These are phyloP conservation scores for Pammene fasciana DNA, from an alignment of 2,888 invertebrate genomes.

Conservation along the genomic window DNA sequence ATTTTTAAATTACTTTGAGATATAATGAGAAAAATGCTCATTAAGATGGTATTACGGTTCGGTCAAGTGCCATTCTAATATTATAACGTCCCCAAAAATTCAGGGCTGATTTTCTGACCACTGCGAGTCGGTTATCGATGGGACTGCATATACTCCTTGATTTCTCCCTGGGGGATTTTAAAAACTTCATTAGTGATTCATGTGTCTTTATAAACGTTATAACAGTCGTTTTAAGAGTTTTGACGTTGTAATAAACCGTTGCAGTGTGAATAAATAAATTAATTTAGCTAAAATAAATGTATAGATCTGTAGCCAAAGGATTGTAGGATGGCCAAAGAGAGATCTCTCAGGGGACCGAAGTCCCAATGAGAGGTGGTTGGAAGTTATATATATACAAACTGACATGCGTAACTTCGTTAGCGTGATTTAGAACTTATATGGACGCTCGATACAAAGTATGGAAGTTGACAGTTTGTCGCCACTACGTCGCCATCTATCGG, in stretches of 20 bases:
- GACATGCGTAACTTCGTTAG: too few species aligned
- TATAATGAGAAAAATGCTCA: conserved; percentile 30
- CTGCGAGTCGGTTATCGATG: conserved; percentile 23
- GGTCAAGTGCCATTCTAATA: conserved; percentile 28
- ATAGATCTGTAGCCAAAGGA: too few species aligned
- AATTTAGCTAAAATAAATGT: too few species aligned
- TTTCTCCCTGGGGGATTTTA: conserved; percentile 25
- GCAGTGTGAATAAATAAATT: too few species aligned
- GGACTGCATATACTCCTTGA: conserved; percentile 4
- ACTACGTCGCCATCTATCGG: too few species aligned
- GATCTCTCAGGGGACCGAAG: too few species aligned
- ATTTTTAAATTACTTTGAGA: neutral
- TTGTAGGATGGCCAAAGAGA: too few species aligned
- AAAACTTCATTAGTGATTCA: conserved; percentile 26
- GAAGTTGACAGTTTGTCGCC: too few species aligned
- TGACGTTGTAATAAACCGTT: neutral
- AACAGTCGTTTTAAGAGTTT: neutral
- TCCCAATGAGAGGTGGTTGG: too few species aligned
- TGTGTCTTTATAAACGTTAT: conserved; percentile 3
- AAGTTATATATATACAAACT: too few species aligned
- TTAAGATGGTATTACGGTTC: conserved; percentile 20
- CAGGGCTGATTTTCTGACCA: conserved; percentile 25
- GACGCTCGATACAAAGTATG: too few species aligned
- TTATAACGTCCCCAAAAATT: conserved; percentile 22
- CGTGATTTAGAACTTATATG: too few species aligned